phyloP scores from a whole-genome alignment of 1,140 invertebrate genomes.

The Hormaphis cornu region DNA sequence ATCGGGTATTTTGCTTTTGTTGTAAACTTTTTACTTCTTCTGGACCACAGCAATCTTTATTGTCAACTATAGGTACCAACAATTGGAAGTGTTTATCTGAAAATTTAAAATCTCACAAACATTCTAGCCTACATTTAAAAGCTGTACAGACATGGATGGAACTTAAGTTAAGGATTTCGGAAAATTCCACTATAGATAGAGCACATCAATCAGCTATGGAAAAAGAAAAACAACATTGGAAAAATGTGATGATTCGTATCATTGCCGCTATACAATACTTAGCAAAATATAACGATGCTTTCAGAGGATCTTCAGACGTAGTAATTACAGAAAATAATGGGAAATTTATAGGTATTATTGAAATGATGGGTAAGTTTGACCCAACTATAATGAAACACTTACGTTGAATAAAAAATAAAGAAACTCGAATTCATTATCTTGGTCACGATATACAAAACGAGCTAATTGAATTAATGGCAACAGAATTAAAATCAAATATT shows the following conservation, averaged over 20 bases:
- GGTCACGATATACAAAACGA: neutral
- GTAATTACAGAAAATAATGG: neutral
- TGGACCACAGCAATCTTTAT: too few species aligned
- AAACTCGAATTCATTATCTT: neutral
- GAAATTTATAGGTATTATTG: neutral
- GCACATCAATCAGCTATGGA: neutral
- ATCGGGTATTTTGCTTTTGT: too few species aligned
- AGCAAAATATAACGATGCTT: neutral
- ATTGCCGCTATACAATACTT: neutral
- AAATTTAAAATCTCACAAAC: too few species aligned
- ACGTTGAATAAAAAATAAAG: neutral
- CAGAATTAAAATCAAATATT: neutral
- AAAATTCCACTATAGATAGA: too few species aligned
- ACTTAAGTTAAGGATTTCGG: too few species aligned
- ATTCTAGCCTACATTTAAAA: too few species aligned
- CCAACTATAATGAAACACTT: neutral
- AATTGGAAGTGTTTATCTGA: too few species aligned
- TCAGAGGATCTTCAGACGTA: neutral
- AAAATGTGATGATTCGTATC: neutral
- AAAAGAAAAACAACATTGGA: neutral
- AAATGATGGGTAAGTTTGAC: neutral
- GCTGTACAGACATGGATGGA: too few species aligned
- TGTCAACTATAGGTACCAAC: too few species aligned
- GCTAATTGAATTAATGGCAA: neutral
- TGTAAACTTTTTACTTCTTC: too few species aligned